Conservation (phyloP, 2,113 vertebrate species). For the Brachyhypopomus gauderio region DNA sequence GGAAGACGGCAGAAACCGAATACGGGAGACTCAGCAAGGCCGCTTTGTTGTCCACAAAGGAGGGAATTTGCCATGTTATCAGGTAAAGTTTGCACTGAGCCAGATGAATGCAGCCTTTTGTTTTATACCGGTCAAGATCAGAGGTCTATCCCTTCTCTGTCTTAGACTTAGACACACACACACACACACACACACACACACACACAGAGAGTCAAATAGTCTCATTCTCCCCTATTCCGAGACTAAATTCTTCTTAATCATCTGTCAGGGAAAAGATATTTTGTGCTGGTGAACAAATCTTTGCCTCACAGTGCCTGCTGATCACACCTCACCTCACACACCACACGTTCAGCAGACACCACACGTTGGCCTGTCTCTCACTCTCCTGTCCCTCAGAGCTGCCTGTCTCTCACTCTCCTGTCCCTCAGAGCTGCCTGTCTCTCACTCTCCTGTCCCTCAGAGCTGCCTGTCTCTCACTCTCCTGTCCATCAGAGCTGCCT, state of each 20-base stretch:
- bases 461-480: no score
- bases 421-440: no score
- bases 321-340: neutral
- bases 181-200: conserved; percentile 23
- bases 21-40: conserved; percentile 54
- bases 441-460: no score
- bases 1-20: conserved; percentile 59
- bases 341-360: neutral
- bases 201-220: neutral
- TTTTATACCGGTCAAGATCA: conserved; percentile 51
- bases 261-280: neutral
- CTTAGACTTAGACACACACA: neutral
- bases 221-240: neutral
- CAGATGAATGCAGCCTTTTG: conserved; percentile 59
- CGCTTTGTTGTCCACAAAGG: conserved; percentile 59
- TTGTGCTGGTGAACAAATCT: neutral
- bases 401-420: no score
- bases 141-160: conserved; percentile 1
- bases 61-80: conserved; percentile 62
- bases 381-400: no score
- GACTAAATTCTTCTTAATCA: neutral
- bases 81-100: conserved; percentile 50
- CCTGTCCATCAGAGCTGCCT: no score
- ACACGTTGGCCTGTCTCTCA: no score
- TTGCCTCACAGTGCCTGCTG: neutral